These are phyloP conservation scores for Aepyceros melampus DNA, from an alignment of 2,113 vertebrate genomes.

Conservation along the genomic window DNA sequence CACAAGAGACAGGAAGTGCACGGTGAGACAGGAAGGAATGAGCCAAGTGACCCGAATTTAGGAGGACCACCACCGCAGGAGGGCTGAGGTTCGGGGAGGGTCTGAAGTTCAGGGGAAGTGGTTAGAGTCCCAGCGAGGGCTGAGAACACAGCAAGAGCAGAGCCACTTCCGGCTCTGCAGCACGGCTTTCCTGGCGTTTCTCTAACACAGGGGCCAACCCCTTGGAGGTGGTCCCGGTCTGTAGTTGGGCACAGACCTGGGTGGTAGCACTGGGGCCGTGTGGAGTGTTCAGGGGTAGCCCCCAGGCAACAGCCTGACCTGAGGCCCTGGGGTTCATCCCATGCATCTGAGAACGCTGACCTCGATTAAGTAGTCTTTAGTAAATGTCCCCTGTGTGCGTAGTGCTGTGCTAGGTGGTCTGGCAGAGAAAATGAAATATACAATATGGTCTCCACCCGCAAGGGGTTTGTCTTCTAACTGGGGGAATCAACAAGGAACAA, in stretches of 20 bases:
- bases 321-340: neutral
- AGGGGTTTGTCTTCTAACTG: neutral
- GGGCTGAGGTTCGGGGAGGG: neutral
- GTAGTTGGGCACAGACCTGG: neutral
- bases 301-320: neutral
- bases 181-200: neutral
- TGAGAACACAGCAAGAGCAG: constrained; percentile 23
- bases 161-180: neutral
- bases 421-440: neutral
- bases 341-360: neutral
- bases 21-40: constrained; percentile 43
- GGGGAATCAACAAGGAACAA: neutral
- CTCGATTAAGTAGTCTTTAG: neutral
- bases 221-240: neutral
- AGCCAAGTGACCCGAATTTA: constrained; percentile 42
- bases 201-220: neutral
- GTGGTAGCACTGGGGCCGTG: neutral
- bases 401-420: neutral
- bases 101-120: constrained; percentile 67
- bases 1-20: constrained; percentile 45
- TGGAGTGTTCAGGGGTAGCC: neutral
- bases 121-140: constrained; percentile 43
- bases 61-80: constrained; percentile 37
- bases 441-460: neutral
- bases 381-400: neutral